A percentile compares a stretch with the other conserved stretches of the same genome.
phyloP scores from a whole-genome alignment of 2,113 vertebrate genomes.

The Choloepus hoffmanni region DNA sequence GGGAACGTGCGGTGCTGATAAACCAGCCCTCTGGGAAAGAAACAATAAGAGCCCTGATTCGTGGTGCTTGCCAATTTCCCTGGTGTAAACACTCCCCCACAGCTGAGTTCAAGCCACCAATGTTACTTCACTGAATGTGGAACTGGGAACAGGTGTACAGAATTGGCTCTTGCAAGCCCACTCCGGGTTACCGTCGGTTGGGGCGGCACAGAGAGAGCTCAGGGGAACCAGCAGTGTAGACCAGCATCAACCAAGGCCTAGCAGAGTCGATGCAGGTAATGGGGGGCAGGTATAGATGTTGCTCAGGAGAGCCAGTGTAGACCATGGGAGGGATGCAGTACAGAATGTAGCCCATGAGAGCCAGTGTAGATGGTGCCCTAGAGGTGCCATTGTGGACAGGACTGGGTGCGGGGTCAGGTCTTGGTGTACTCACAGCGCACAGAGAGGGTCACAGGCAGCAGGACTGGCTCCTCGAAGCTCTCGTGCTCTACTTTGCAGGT shows the following conservation, averaged over 20 bases:
- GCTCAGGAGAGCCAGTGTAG: background rate
- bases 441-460: slow-evolving; percentile 70
- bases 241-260: background rate
- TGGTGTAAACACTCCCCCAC: background rate
- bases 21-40: background rate
- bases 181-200: background rate
- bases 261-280: background rate
- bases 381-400: background rate
- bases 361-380: background rate
- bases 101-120: background rate
- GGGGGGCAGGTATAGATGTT: background rate
- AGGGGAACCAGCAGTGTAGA: background rate
- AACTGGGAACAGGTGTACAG: background rate
- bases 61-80: background rate
- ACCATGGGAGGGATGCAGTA: background rate
- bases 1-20: background rate
- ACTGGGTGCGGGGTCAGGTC: background rate
- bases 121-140: background rate
- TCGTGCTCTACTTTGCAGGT: slow-evolving; percentile 89
- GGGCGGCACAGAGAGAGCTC: background rate
- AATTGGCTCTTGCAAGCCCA: background rate
- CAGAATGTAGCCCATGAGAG: background rate
- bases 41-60: too few species aligned
- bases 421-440: slow-evolving; percentile 73
- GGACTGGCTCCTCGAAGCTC: slow-evolving; percentile 76